Percentiles rank a stretch among this genome's conserved stretches.
These are phyloP conservation scores for Dusona sp. DNA, from an alignment of 2,888 invertebrate species.

Conservation along the genomic window DNA sequence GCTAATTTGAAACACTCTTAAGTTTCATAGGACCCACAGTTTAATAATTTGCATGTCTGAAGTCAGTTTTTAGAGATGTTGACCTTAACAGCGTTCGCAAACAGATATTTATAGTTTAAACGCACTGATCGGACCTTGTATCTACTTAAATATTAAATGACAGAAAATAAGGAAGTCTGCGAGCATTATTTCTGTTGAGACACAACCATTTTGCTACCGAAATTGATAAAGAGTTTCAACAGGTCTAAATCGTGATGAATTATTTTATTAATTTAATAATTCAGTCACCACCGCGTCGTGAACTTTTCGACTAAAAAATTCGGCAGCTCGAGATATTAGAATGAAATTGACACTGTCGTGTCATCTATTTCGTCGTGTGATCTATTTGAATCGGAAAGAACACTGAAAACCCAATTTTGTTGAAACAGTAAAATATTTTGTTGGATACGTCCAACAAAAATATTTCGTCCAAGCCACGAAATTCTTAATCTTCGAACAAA, in stretches of 20 bases:
- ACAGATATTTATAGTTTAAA: too few relatives aligned
- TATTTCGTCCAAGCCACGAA: too few relatives aligned
- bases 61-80: background rate
- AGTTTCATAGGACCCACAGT: background rate
- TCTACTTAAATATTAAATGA: too few relatives aligned
- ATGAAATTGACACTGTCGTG: background rate
- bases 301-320: background rate
- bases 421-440: too few relatives aligned
- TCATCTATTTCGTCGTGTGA: background rate
- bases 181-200: background rate
- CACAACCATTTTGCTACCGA: background rate
- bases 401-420: too few relatives aligned
- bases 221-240: background rate
- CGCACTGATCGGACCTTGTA: too few relatives aligned
- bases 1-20: conserved; percentile 18
- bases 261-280: background rate
- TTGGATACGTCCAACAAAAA: too few relatives aligned
- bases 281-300: background rate
- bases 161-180: too few relatives aligned
- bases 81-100: background rate
- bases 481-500: too few relatives aligned
- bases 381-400: background rate
- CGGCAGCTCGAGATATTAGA: background rate
- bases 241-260: background rate
- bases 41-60: background rate